Evolutionary conservation across 2,888 invertebrate genomes (phyloP).

Genomic region (Rosalia funebris): DNA sequence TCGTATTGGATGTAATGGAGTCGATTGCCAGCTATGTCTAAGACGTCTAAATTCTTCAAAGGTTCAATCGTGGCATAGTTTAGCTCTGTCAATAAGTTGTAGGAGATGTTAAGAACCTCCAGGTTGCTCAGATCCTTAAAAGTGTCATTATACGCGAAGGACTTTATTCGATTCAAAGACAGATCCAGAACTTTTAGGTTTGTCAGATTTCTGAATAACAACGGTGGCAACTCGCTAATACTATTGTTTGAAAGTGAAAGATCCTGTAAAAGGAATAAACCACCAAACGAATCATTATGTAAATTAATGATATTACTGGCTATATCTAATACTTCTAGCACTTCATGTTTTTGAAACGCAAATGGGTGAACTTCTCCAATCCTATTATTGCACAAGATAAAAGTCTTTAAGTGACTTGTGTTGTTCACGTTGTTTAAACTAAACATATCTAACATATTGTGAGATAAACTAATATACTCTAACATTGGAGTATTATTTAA

Average conservation of each 20-base stretch:
- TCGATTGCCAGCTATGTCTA: slow-evolving; percentile 57
- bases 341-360: slow-evolving; percentile 37
- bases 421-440: slow-evolving; percentile 36
- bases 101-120: slow-evolving; percentile 55
- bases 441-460: slow-evolving; percentile 43
- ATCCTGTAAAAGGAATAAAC: slow-evolving; percentile 40
- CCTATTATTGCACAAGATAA: slow-evolving; percentile 49
- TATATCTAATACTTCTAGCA: slow-evolving; percentile 47
- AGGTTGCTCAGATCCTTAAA: slow-evolving; percentile 50
- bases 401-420: slow-evolving; percentile 34
- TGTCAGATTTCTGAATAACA: slow-evolving; percentile 46
- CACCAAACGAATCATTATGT: slow-evolving; percentile 41
- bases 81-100: slow-evolving; percentile 53
- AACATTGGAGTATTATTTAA: slow-evolving; percentile 44
- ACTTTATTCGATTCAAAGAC: slow-evolving; percentile 50
- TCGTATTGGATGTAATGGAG: slow-evolving; percentile 56
- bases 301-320: slow-evolving; percentile 48
- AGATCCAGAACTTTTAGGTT: slow-evolving; percentile 54
- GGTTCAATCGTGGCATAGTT: slow-evolving; percentile 50
- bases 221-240: slow-evolving; percentile 44
- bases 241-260: slow-evolving; percentile 51
- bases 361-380: slow-evolving; percentile 35
- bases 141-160: slow-evolving; percentile 34
- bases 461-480: slow-evolving; percentile 50
- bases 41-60: slow-evolving; percentile 50